Conservation (phyloP, 2,888 invertebrate genomes). For the Colletes collaris region DNA sequence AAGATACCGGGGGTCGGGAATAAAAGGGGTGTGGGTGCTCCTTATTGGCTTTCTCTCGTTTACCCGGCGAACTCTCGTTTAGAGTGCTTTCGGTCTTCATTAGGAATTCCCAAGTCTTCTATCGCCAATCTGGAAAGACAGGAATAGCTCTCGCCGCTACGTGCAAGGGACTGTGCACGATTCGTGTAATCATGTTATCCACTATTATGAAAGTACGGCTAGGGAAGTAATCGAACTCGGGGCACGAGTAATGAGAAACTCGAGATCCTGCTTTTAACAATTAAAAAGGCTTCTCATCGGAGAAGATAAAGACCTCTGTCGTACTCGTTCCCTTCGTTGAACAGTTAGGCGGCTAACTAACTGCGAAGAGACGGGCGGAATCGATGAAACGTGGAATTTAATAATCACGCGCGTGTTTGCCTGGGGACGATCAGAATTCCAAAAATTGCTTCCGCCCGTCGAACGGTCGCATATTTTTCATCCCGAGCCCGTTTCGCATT, state of each 20-base stretch:
- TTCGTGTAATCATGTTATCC: background rate
- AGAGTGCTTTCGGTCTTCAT: slow-evolving; percentile 59
- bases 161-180: slow-evolving; percentile 13
- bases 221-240: background rate
- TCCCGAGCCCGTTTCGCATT: background rate
- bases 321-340: slow-evolving; percentile 9
- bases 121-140: background rate
- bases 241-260: background rate
- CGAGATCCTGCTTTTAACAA: background rate
- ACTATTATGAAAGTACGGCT: background rate
- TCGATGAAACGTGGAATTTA: background rate
- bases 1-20: slow-evolving; percentile 28
- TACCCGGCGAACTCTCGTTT: slow-evolving; percentile 63
- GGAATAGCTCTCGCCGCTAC: background rate
- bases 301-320: background rate
- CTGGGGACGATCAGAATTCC: background rate
- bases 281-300: background rate
- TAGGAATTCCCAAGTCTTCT: slow-evolving; percentile 14
- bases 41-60: slow-evolving; percentile 46
- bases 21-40: slow-evolving; percentile 26
- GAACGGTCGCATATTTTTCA: background rate
- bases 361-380: background rate
- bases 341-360: slow-evolving; percentile 26
- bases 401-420: background rate
- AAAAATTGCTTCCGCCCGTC: background rate